Evolutionary conservation across 2,113 vertebrate genomes (phyloP).

Genomic region (Xenopus laevis): DNA sequence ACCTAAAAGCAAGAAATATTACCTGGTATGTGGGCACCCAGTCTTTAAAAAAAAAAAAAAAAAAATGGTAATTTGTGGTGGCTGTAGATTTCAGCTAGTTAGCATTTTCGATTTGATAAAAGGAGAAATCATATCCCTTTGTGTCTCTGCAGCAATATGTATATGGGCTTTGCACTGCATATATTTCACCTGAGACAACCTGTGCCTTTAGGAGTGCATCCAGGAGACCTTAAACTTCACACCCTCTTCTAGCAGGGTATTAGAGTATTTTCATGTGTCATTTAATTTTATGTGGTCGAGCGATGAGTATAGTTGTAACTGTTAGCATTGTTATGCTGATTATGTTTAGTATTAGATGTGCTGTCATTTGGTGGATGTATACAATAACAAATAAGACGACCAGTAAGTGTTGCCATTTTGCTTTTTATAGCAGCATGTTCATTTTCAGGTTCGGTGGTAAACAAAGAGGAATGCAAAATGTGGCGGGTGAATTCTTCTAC

Average conservation of each 20-base stretch:
- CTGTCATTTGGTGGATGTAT: no score
- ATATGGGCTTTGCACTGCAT: not conserved
- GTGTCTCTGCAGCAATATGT: slow-evolving; percentile 11
- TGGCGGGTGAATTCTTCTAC: not conserved
- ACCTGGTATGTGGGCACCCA: slow-evolving; percentile 74
- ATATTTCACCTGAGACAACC: not conserved
- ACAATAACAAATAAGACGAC: not conserved
- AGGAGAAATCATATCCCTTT: slow-evolving; percentile 11
- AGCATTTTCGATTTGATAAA: not conserved
- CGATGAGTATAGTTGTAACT: not conserved
- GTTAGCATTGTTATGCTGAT: not conserved
- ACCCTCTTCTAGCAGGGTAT: not conserved
- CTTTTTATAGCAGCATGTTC: slow-evolving; percentile 37
- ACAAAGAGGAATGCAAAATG: slow-evolving; percentile 22
- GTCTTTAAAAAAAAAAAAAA: not conserved
- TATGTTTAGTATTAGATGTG: no score
- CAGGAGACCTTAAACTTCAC: not conserved
- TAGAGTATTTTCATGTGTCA: not conserved
- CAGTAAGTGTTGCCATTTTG: slow-evolving; percentile 1
- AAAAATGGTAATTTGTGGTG: not conserved
- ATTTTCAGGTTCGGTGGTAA: slow-evolving; percentile 44
- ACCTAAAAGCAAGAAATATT: slow-evolving; percentile 92
- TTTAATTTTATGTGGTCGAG: not conserved
- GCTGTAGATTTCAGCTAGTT: not conserved
- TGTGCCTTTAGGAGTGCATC: not conserved